Evolutionary conservation across 2,797 vertebrate genomes (phyloP), one percentile per base, ranked within the genome.

Genomic region (Ciconia nigra): DNA sequence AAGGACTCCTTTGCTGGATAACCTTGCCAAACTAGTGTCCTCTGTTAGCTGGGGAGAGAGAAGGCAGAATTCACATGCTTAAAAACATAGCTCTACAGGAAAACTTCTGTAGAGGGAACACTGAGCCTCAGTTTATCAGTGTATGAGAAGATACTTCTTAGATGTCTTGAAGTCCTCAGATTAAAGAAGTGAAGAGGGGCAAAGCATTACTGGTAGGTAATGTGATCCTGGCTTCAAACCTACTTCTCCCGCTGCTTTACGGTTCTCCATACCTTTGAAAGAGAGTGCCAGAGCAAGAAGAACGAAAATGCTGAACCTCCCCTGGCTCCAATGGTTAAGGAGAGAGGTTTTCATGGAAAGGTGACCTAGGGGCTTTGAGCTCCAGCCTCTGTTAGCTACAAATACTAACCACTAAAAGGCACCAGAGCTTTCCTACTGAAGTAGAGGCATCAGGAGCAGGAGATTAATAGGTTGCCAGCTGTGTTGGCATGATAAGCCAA

Each of bases 401-500:
- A 78, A 91, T n/a, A 62, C 47, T 92, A 85, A 66, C 31, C 33
- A 73, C 49, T 62, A 35, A 74, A 66, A 84, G 41, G 49, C 77
- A 74, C 31, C 20, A 22, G 33, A 93, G 66, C 51, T 87, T 87
- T 90, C 55, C 49, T 39, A 37, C 41, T 84, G 57, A 57, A 95
- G 44, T 65, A 52, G 87, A 93, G 67, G 78, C 84, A 63, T 52
- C 0, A 0, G 62, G 58, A 91, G 12, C 35, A 80, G 73, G 76
- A 90, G 85, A 90, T 92, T 88, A 92, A 91, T 94, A 93, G 71
- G 37, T 91, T 93, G 83, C 81, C 89, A 67, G 82, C 90, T 95
- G 87, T 86, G 78, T 66, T 0, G 6, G 85, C 33, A 28, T 86
- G 93, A 94, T 96, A 96, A 87, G 73, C 37, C 70, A 84, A 91